These are phyloP conservation scores for Stegophylla sp. DNA, from an alignment of 2,888 invertebrate genomes.

Conservation along the genomic window DNA sequence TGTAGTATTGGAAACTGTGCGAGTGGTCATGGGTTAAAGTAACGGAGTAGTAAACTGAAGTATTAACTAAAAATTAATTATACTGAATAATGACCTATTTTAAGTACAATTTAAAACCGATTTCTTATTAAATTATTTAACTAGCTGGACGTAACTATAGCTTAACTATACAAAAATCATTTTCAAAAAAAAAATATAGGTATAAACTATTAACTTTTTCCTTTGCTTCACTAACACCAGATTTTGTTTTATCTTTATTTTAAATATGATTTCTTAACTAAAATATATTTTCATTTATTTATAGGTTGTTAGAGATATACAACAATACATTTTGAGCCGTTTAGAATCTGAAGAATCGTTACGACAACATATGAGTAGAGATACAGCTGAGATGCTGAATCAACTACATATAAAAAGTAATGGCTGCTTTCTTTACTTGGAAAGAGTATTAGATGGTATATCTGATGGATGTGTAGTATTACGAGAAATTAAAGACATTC, in stretches of 20 bases:
- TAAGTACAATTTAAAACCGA: no score
- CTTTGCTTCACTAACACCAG: background rate
- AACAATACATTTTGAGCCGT: constrained; percentile 89
- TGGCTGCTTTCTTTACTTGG: constrained; percentile 86
- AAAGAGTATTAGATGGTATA: constrained; percentile 88
- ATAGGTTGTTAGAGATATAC: constrained; percentile 92
- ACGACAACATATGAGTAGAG: constrained; percentile 84
- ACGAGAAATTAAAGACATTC: constrained; percentile 89
- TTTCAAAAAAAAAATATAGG: no score
- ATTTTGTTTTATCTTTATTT: background rate
- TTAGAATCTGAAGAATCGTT: constrained; percentile 88
- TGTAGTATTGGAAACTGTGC: no score
- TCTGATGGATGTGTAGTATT: constrained; percentile 91
- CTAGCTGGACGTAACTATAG: no score
- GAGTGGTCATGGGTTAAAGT: no score
- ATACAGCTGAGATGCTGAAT: constrained; percentile 93
- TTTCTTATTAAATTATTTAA: no score
- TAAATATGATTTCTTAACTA: background rate
- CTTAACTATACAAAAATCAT: no score
- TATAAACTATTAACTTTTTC: no score
- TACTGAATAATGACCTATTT: no score
- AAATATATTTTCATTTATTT: constrained; percentile 10
- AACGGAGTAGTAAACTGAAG: no score
- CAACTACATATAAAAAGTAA: constrained; percentile 95
- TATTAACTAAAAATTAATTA: no score